Base-by-base conservation (phyloP, 1,140 invertebrate genomes). In the Tribolium madens region DNA sequence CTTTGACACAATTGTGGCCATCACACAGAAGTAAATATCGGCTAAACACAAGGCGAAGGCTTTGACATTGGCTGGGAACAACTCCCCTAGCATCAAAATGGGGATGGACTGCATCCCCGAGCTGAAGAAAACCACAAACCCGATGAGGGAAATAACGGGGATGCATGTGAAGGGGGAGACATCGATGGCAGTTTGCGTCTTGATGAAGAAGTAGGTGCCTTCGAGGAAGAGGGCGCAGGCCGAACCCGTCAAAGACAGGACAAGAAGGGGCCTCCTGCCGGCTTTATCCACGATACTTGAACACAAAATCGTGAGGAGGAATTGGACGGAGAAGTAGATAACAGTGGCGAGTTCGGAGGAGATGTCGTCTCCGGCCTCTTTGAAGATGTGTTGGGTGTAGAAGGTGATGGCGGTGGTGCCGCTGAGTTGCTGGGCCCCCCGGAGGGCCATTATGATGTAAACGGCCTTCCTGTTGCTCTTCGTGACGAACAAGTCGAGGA, bases 331-430 rank as follows among this genome's bases (percentile, higher is more conserved):
- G 42, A 91, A 91, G 76, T 94, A 88, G 26, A 93, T 85, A 48
- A 94, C 92, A 26, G 83, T 80, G 5, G 82, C 80, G 17, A 80
- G 47, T 31, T 79, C 80, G 2, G 82, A 75, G 0, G 83, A 80
- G 7, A 84, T 78, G 21, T 70, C 86, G 1, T 88, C 87, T 60
- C 89, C 88, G 12, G 89, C 89, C 18, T 88, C 88, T 52, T 77
- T 76, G 76, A 95, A 90, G 78, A 96, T 94, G 52, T 91, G 91
- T 73, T 93, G 91, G 13, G 92, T 89, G 81, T 94, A 94, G 26
- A 92, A 92, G 79, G 92, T 91, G 15, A 95, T 88, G 1, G 91
- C 92, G 50, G 92, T 92, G 13, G 93, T 91, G 0, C 93, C 92
- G 73, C 90, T 92, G 31, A 94, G 88, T 82, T 94, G 93, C 83